A percentile compares a stretch with the other conserved stretches of the same genome.
Evolutionary conservation across 2,113 vertebrate genomes (phyloP).

Genomic region (Cynocephalus volans): DNA sequence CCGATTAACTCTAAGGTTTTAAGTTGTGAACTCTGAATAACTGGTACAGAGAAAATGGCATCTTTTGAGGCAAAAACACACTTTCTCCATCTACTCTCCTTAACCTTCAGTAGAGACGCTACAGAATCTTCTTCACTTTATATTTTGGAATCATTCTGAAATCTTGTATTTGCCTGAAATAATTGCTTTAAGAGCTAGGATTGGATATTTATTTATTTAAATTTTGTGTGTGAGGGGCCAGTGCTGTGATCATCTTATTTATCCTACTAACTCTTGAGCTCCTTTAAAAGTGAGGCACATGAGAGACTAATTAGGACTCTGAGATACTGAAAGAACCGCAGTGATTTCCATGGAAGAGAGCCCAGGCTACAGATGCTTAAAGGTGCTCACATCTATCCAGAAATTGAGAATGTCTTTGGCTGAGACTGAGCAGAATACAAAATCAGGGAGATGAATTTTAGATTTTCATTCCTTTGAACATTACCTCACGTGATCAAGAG

Average conservation of each 20-base stretch:
- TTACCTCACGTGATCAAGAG: neutral
- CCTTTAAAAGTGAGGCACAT: neutral
- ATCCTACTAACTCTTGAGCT: neutral
- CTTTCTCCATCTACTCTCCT: neutral
- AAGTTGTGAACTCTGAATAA: neutral
- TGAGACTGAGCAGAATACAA: neutral
- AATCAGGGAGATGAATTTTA: neutral
- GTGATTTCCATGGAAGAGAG: neutral
- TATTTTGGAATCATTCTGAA: neutral
- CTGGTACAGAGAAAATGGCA: neutral
- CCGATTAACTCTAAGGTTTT: neutral
- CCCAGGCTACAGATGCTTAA: neutral
- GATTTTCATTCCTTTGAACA: slow-evolving; percentile 19
- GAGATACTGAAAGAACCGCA: neutral
- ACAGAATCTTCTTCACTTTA: neutral
- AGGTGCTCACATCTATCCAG: neutral
- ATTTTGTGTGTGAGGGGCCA: neutral
- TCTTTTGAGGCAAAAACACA: neutral
- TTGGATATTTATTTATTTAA: neutral
- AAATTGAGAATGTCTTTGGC: neutral
- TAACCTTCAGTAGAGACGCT: neutral
- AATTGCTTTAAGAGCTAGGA: neutral
- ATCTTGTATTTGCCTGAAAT: neutral
- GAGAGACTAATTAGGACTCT: neutral
- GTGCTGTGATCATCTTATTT: neutral